These are phyloP conservation scores for Musca vetustissima DNA, from an alignment of 1,140 invertebrate species.

Conservation along the genomic window DNA sequence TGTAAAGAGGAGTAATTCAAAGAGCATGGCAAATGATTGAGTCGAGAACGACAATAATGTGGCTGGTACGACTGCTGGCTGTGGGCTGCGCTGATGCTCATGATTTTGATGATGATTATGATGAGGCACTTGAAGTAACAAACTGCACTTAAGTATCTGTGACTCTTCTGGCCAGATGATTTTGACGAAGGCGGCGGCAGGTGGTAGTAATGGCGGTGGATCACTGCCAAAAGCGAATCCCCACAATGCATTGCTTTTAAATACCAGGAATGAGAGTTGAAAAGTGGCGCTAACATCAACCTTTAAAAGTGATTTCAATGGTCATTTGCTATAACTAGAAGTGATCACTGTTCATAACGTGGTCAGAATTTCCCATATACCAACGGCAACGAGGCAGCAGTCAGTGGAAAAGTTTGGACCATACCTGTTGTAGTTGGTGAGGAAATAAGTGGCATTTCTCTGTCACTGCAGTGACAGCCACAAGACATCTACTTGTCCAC, in stretches of 20 bases:
- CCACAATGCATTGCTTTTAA: constrained; percentile 7
- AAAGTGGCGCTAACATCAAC: constrained; percentile 20
- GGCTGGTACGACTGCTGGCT: too few relatives aligned
- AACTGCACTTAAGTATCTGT: constrained; percentile 17
- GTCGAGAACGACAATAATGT: neutral
- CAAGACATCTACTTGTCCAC: too few relatives aligned
- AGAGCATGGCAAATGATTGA: constrained; percentile 2
- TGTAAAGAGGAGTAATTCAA: neutral
- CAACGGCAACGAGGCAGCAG: too few relatives aligned
- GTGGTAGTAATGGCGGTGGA: constrained; percentile 4
- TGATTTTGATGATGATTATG: constrained; percentile 14
- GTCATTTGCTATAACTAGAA: constrained; percentile 1
- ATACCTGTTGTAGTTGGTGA: neutral
- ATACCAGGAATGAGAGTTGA: neutral
- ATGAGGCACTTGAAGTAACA: constrained; percentile 15
- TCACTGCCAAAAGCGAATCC: neutral
- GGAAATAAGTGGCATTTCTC: constrained; percentile 19
- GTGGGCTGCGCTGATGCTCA: neutral
- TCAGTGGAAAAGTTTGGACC: neutral
- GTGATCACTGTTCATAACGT: constrained; percentile 4
- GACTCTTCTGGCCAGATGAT: constrained; percentile 14
- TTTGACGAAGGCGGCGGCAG: constrained; percentile 19
- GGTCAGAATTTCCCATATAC: too few relatives aligned
- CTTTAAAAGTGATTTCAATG: constrained; percentile 18
- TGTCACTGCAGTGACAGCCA: neutral